Conservation (phyloP, 2,113 vertebrate genomes). For the Falcunculus frontatus region DNA sequence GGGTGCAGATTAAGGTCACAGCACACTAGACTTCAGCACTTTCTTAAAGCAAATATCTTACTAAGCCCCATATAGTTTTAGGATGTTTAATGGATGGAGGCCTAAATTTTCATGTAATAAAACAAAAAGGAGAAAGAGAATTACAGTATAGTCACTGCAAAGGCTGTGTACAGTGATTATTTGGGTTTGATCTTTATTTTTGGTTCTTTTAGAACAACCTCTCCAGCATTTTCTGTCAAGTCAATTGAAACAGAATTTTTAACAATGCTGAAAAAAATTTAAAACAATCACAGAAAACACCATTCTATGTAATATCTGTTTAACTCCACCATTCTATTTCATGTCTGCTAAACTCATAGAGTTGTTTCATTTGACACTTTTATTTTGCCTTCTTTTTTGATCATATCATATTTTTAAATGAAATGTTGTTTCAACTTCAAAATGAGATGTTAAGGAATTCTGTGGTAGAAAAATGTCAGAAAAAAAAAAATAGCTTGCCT, state of each 20-base stretch:
- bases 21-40: not conserved
- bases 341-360: not conserved
- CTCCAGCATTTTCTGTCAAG: not conserved
- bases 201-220: not conserved
- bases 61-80: not conserved
- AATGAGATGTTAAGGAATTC: not conserved
- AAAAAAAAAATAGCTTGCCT: not conserved
- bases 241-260: not conserved
- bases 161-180: not conserved
- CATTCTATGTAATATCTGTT: not conserved
- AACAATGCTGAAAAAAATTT: not conserved
- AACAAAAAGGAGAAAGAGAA: not conserved
- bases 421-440: not conserved
- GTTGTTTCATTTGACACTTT: not conserved
- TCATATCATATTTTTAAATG: not conserved
- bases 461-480: not conserved
- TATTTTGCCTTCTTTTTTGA: not conserved
- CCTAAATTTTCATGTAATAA: not conserved
- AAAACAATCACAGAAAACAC: not conserved
- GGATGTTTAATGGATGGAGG: not conserved
- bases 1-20: not conserved
- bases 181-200: not conserved
- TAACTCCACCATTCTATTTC: not conserved
- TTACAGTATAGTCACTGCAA: not conserved
- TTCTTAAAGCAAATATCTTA: not conserved